A percentile compares a stretch with the other conserved stretches of the same genome.
Evolutionary conservation across 2,113 vertebrate genomes (phyloP).

Genomic region (Emydocephalus ijimae): DNA sequence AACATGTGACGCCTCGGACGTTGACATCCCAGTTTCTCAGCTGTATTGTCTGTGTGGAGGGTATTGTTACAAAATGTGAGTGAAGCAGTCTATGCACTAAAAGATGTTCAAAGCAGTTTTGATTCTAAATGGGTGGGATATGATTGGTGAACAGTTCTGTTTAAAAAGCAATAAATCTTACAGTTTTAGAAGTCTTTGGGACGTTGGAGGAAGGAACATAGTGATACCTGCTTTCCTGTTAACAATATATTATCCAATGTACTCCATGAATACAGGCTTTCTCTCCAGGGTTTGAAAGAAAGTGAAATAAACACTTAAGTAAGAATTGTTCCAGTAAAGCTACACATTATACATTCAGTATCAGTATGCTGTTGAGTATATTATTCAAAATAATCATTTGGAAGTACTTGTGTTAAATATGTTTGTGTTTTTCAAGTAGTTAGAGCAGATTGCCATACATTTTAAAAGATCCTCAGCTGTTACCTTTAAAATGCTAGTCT

Average conservation of each 20-base stretch:
- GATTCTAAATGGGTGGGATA: neutral
- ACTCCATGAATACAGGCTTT: neutral
- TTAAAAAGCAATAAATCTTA: neutral
- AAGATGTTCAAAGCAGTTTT: neutral
- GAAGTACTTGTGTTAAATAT: neutral
- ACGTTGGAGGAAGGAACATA: neutral
- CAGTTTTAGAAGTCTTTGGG: neutral
- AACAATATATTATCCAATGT: neutral
- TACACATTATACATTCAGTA: neutral
- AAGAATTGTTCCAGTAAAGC: neutral
- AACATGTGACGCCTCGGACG: constrained; percentile 89
- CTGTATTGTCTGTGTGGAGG: constrained; percentile 92
- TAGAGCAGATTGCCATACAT: neutral
- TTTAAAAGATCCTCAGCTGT: neutral
- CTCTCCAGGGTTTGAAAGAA: neutral
- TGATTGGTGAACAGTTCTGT: neutral
- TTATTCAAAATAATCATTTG: neutral
- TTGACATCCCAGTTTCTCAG: constrained; percentile 89
- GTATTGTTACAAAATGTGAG: constrained; percentile 97
- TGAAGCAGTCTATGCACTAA: neutral
- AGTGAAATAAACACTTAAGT: neutral
- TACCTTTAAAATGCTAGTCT: neutral
- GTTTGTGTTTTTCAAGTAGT: neutral
- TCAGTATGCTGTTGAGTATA: neutral
- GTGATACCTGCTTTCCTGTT: neutral